A percentile compares a stretch with the other conserved stretches of the same genome.
phyloP scores from a whole-genome alignment of 2,888 invertebrate species.

The Hyposoter dolosus region DNA sequence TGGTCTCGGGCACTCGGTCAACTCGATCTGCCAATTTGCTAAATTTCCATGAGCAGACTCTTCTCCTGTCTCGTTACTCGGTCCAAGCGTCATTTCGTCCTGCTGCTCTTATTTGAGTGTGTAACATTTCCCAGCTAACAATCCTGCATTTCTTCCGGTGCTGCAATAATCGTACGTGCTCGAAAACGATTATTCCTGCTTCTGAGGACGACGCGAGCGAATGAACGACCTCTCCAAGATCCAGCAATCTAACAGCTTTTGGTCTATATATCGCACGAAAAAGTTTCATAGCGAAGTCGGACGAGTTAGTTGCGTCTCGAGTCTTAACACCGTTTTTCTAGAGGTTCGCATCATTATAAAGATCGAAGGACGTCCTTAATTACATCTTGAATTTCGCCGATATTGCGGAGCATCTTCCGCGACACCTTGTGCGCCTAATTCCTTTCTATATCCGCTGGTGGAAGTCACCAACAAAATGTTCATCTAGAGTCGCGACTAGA shows the following conservation, averaged over 20 bases:
- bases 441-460: not conserved
- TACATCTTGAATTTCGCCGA: not conserved
- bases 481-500: not conserved
- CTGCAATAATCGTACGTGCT: not conserved
- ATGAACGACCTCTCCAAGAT: not conserved
- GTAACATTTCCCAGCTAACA: not conserved
- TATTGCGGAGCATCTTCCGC: not conserved
- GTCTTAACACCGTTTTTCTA: not conserved
- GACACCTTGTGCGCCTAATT: not conserved
- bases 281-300: not conserved
- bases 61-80: not conserved
- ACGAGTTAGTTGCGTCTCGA: not conserved
- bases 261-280: not conserved
- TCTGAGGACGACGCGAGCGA: not conserved
- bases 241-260: not conserved
- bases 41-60: not conserved
- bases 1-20: not conserved
- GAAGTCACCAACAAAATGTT: not conserved
- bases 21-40: not conserved
- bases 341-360: not conserved
- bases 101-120: not conserved
- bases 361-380: not conserved
- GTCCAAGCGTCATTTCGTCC: not conserved
- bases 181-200: not conserved
- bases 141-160: not conserved